Evolutionary conservation across 2,888 invertebrate species (phyloP).

Genomic region (Platycheirus albimanus): DNA sequence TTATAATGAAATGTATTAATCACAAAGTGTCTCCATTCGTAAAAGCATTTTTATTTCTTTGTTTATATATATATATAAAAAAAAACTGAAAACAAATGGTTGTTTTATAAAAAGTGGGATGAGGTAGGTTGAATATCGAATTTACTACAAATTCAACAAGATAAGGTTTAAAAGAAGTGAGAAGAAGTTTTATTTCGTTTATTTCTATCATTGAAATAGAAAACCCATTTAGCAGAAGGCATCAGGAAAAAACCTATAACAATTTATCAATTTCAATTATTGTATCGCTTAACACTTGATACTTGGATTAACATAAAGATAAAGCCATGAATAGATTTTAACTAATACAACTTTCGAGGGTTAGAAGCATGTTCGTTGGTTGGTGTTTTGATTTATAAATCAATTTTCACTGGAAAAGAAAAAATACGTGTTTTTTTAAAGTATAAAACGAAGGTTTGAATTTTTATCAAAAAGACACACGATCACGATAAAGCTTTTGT

Average conservation of each 20-base stretch:
- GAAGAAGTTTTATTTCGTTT: constrained; percentile 18
- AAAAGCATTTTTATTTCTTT: constrained; percentile 66
- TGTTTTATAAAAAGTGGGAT: constrained; percentile 30
- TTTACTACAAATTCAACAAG: constrained; percentile 30
- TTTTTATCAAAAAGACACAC: constrained; percentile 2
- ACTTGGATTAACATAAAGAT: constrained; percentile 34
- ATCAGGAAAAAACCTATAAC: constrained; percentile 1
- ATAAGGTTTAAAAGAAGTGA: constrained; percentile 28
- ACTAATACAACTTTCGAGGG: background rate
- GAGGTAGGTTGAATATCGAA: constrained; percentile 16
- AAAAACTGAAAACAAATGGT: constrained; percentile 14
- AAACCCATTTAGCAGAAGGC: constrained; percentile 35
- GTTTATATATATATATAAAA: constrained; percentile 36
- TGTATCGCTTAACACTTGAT: constrained; percentile 49
- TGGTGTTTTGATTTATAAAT: constrained; percentile 51
- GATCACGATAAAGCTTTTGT: constrained; percentile 7
- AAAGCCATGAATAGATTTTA: constrained; percentile 2
- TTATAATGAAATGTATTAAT: constrained; percentile 71
- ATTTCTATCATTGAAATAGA: constrained; percentile 44
- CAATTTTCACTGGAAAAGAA: constrained; percentile 21
- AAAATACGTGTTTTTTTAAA: constrained; percentile 2
- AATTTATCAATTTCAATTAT: constrained; percentile 60
- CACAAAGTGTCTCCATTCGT: constrained; percentile 54
- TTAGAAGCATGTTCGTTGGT: constrained; percentile 17
- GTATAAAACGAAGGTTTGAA: constrained; percentile 3